Percentiles rank a stretch among this genome's conserved stretches.
phyloP scores from a whole-genome alignment of 2,113 vertebrate genomes.

The Burhinus oedicnemus region DNA sequence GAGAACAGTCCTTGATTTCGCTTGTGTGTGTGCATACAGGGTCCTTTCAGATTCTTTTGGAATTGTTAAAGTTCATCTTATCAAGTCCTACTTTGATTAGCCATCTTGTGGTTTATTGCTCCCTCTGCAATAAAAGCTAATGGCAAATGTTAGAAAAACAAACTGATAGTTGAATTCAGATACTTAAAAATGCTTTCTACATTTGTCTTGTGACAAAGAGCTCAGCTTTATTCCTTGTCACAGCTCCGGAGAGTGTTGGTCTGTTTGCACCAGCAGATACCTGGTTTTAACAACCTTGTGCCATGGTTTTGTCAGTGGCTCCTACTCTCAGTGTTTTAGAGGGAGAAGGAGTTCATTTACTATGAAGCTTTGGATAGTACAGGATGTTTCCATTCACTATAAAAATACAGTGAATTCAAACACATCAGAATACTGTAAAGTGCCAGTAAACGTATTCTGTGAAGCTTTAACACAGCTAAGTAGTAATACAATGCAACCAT shows the following conservation, averaged over 20 bases:
- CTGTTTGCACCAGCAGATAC: neutral
- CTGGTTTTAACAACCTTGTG: neutral
- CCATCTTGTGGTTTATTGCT: neutral
- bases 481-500: neutral
- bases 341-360: neutral
- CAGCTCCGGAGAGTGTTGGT: neutral
- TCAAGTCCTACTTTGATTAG: neutral
- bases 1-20: neutral
- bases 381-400: neutral
- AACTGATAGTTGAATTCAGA: neutral
- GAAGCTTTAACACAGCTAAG: accelerated
- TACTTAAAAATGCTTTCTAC: neutral
- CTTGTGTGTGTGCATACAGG: neutral
- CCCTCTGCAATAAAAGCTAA: neutral
- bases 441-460: neutral
- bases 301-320: neutral
- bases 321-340: neutral
- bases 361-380: neutral
- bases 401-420: neutral
- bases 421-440: neutral
- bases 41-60: neutral
- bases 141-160: neutral
- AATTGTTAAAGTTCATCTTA: neutral
- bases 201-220: neutral
- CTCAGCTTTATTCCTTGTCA: neutral